A percentile compares a stretch with the other conserved stretches of the same genome.
Conservation (phyloP, 2,113 vertebrate species). For the Catagonus wagneri region DNA sequence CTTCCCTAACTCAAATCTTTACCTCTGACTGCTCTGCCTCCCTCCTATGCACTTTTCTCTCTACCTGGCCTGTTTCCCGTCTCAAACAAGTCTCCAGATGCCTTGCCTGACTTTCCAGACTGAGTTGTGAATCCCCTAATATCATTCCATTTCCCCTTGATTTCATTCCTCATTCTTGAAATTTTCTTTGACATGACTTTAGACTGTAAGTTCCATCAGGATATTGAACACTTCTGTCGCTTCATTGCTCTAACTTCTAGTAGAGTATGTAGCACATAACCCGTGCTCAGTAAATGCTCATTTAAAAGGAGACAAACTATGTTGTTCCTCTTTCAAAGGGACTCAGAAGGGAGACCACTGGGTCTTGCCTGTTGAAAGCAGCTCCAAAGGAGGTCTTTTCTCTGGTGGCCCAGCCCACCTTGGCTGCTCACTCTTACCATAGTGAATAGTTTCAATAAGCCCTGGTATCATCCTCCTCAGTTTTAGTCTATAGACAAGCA, state of each 20-base stretch:
- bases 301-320: background rate
- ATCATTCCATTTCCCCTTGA: background rate
- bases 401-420: background rate
- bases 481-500: constrained; percentile 21
- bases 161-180: background rate
- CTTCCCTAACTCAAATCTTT: background rate
- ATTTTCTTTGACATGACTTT: background rate
- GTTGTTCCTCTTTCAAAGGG: background rate
- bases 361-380: background rate
- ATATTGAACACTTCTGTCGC: background rate
- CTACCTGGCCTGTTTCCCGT: background rate
- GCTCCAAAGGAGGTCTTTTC: background rate
- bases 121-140: background rate
- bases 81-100: background rate
- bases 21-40: background rate
- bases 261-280: background rate
- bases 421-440: background rate
- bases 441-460: background rate
- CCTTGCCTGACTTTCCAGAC: background rate
- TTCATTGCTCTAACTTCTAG: background rate
- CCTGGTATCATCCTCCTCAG: background rate
- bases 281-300: background rate
- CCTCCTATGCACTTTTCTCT: background rate
- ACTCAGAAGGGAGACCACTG: background rate
- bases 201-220: background rate